Evolutionary conservation across 92 coral and sea anemone species (phyloP), one percentile per base, ranked within the genome.

Genomic region (Isaurus tuberculatus): DNA sequence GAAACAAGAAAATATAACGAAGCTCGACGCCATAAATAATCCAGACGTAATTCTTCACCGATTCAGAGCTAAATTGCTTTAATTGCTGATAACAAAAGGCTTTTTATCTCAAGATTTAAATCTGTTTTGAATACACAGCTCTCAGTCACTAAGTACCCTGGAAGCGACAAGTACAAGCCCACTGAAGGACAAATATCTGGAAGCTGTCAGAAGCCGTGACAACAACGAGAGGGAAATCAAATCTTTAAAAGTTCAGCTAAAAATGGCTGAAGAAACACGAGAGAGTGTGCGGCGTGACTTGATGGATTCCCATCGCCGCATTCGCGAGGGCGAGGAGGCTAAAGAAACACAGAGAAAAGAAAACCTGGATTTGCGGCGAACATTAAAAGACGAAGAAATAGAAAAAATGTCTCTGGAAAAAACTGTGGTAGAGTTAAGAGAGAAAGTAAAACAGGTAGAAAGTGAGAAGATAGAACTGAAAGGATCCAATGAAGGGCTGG

Each of bases 191-290:
- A 91, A 93, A 65, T 83, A 89, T 7, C 68, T 85, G 22, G 97
- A 93, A 32, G 92, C 94, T 32, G 90, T 86, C 32, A 93, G 85
- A 86, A 86, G 79, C 72, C 95, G 91, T 7, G 97, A 93, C 32
- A 85, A 88, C 67, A 90, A 90, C 17, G 97, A 93, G 37, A 75
- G 91, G 14, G 97, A 93, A 70, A 91, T 93, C 88, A 93, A 93
- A 73, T 87, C 97, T 29, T 84, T 93, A 16, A 93, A 93, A 64
- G 90, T 89, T 73, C 97, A 93, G 58, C 95, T 93, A 0, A 85
- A 79, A 48, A 93, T 93, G 97, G 95, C 95, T 13, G 97, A 93
- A 68, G 97, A 93, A 60, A 90, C 95, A 19, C 86, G 97, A 37
- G 97, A 93, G 77, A 92, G 70, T 61, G 88, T 83, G 22, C 86